These are phyloP conservation scores for Sapayoa aenigma DNA, from an alignment of 2,113 vertebrate genomes.

Conservation along the genomic window DNA sequence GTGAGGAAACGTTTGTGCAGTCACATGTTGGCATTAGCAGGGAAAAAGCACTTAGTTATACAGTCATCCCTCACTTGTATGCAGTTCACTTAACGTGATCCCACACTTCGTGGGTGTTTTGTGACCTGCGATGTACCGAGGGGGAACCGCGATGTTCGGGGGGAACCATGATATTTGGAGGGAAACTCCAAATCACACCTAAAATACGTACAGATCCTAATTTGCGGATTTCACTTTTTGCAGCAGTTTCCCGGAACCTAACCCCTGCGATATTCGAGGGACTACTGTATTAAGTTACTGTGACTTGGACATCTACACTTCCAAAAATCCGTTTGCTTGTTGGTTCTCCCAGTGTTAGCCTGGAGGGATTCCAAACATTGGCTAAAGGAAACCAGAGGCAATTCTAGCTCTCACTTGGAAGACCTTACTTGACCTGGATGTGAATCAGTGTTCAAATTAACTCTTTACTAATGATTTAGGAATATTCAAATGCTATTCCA, in stretches of 20 bases:
- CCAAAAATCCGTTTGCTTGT: neutral
- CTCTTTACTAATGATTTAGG: neutral
- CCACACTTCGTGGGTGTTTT: too few species aligned
- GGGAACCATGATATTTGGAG: too few species aligned
- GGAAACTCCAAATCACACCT: too few species aligned
- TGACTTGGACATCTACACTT: neutral
- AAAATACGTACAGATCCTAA: too few species aligned
- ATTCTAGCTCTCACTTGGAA: neutral
- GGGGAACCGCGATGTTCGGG: too few species aligned
- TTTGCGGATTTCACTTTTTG: too few species aligned
- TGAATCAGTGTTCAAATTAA: neutral
- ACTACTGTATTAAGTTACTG: neutral
- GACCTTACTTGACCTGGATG: neutral
- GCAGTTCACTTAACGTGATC: too few species aligned
- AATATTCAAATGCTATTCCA: neutral
- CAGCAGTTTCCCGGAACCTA: too few species aligned
- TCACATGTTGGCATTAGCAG: neutral
- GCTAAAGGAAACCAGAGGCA: neutral
- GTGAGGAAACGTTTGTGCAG: neutral
- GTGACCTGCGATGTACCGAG: too few species aligned
- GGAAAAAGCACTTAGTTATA: neutral
- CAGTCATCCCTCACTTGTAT: too few species aligned
- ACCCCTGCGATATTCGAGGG: too few species aligned
- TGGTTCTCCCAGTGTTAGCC: neutral
- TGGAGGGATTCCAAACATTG: neutral